Evolutionary conservation across 2,113 vertebrate genomes (phyloP), one percentile per base, ranked within the genome.

Genomic region (Myocastor coypus): DNA sequence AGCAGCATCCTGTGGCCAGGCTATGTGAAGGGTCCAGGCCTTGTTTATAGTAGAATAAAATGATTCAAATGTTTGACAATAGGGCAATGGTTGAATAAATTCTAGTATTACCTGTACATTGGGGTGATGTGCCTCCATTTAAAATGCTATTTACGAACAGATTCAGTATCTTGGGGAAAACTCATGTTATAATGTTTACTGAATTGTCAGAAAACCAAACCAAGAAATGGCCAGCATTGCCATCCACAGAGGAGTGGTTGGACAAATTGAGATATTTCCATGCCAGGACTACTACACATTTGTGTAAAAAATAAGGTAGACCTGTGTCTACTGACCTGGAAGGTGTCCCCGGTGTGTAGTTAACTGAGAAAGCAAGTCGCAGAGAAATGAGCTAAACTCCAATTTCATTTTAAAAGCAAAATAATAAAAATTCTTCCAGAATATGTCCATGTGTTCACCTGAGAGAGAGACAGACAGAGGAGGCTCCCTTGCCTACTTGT

Each of bases 141-240:
- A 96, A 96, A 97, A 93, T 96, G 92, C 96, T 85, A 66, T 93
- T 93, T 89, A 82, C 92, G 93, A 88, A 46, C 83, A 84, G 87
- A 96, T 96, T 92, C 69, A 63, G 14, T 96, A 96, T 96, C 94
- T 94, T 92, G 75, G 93, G 84, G 46, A 75, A 66, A 42, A 68
- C 50, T 95, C 55, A 20, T 85, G 90, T 92, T 93, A 87, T 80
- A 94, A 96, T 94, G 92, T 94, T 96, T 97, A 93, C 84, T 92
- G 95, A 96, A 68, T 96, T 97, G 93, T 96, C 96, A 84, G 94
- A 88, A 93, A 96, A 94, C 92, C 73, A 96, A 96, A 90, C 75
- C 4, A 37, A 93, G 92, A 93, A 96, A 96, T 93, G 92, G 92
- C 96, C 94, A 24, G 68, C 92, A 93, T 34, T 66, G n/a, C 87